phyloP scores from a whole-genome alignment of 2,888 invertebrate genomes.

The Noctuana brunneofusca region DNA sequence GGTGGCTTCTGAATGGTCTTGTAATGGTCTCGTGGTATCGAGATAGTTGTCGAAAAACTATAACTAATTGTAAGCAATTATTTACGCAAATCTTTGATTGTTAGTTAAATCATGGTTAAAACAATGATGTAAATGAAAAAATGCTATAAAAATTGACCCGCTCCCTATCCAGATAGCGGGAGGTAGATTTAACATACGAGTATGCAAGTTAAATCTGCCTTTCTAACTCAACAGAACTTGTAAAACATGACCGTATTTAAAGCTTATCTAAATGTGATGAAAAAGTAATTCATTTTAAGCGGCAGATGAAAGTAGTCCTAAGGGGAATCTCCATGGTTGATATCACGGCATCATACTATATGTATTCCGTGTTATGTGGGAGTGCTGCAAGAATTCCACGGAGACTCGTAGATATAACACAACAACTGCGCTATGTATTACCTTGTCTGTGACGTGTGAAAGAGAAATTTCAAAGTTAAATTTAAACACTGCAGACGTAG shows the following conservation, averaged over 20 bases:
- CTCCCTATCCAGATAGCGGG: too few species aligned
- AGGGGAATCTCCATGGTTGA: constrained; percentile 40
- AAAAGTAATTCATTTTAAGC: constrained; percentile 50
- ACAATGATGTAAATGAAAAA: too few species aligned
- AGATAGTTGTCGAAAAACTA: too few species aligned
- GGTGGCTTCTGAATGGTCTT: too few species aligned
- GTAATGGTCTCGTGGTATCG: too few species aligned
- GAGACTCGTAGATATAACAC: constrained; percentile 13
- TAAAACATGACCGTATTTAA: constrained; percentile 30
- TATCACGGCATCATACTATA: constrained; percentile 36
- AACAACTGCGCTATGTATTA: constrained; percentile 26
- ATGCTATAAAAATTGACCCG: too few species aligned
- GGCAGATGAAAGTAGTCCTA: constrained; percentile 44
- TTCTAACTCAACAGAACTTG: constrained; percentile 11
- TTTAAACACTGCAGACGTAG: constrained; percentile 6
- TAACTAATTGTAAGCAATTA: too few species aligned
- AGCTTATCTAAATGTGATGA: constrained; percentile 49
- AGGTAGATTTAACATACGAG: too few species aligned
- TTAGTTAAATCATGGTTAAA: too few species aligned
- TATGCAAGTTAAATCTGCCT: constrained; percentile 14
- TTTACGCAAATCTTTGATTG: too few species aligned
- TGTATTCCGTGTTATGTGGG: constrained; percentile 34
- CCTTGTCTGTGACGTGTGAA: constrained; percentile 12
- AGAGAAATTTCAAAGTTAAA: constrained; percentile 23
- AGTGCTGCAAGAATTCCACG: constrained; percentile 27